A percentile compares a stretch with the other conserved stretches of the same genome.
These are phyloP conservation scores for Pseudorectes ferrugineus DNA, from an alignment of 2,113 vertebrate genomes.

Conservation along the genomic window DNA sequence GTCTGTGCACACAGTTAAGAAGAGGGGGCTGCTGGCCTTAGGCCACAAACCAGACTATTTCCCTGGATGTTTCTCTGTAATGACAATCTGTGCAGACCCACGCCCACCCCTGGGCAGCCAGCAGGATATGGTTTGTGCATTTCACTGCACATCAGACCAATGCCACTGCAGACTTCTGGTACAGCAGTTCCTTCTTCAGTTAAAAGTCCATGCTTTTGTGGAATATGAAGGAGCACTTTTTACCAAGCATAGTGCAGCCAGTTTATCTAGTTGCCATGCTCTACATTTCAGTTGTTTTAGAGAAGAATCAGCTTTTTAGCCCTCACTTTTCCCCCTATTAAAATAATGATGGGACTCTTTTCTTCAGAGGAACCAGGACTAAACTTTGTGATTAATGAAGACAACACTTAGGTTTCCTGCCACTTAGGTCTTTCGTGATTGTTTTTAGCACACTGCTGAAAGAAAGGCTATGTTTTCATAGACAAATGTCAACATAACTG, in stretches of 20 bases:
- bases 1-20: not conserved
- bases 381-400: not conserved
- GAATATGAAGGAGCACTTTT: not conserved
- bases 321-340: not conserved
- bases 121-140: rapidly evolving
- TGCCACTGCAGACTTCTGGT: not conserved
- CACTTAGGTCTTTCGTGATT: not conserved
- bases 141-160: not conserved
- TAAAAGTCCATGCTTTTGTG: not conserved
- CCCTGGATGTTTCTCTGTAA: not conserved
- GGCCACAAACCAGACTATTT: not conserved
- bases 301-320: not conserved
- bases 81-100: not conserved
- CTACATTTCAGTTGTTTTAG: not conserved
- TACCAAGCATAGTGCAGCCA: not conserved
- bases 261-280: not conserved
- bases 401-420: not conserved
- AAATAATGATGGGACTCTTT: not conserved
- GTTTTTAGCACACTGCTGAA: not conserved
- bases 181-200: not conserved
- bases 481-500: not conserved
- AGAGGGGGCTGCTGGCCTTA: not conserved
- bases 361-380: not conserved
- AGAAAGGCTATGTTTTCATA: not conserved
- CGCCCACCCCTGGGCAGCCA: rapidly evolving